Base-by-base conservation (phyloP, 2,113 vertebrate genomes). In the Dicaeum eximium region DNA sequence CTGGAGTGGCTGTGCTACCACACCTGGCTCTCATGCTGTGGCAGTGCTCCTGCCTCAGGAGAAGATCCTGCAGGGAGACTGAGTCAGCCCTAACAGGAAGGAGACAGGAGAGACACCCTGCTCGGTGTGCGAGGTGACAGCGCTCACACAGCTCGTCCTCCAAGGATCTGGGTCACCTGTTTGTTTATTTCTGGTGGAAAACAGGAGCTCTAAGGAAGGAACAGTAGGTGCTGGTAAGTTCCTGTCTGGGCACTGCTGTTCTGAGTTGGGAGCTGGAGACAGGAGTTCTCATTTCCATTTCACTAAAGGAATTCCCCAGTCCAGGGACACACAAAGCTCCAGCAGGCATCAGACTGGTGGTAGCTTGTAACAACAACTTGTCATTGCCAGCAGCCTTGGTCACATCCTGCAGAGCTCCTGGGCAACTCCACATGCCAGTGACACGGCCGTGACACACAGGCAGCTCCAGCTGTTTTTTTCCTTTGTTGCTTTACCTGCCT, bases 51-150 rank as follows among this genome's bases (percentile, higher is more conserved):
- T 15, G 2, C 21, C 21, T 45, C 50, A n/a, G 28, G 44, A 77
- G 42, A 4, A 65, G 50, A 77, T 37, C 40, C 82, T 53, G 40
- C 19, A 15, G 0, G 3, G 44, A 72, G 35, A 50, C 74, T 30
- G 37, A 74, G 56, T 33, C 80, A 86, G 77, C 70, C 51, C 51
- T 20, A 38, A 35, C 53, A 92, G 50, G 66, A 72, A 53, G 71
- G 33, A 28, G 53, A 51, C 56, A n/a, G 44, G 24, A 80, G 30
- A 72, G 42, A 67, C 50, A 27, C 20, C 31, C 44, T 24, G 38
- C 50, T 53, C 0, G 0, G 9, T 2, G 9, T 28, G 22, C 0
- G 2, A 25, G n/a, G 9, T 33, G 47, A 74, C 3, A 14, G 48
- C 42, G 37, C 67, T 58, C 12, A 3, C 17, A 62, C 27, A 57